phyloP scores from a whole-genome alignment of 2,888 invertebrate genomes.

The Therioaphis trifolii region DNA sequence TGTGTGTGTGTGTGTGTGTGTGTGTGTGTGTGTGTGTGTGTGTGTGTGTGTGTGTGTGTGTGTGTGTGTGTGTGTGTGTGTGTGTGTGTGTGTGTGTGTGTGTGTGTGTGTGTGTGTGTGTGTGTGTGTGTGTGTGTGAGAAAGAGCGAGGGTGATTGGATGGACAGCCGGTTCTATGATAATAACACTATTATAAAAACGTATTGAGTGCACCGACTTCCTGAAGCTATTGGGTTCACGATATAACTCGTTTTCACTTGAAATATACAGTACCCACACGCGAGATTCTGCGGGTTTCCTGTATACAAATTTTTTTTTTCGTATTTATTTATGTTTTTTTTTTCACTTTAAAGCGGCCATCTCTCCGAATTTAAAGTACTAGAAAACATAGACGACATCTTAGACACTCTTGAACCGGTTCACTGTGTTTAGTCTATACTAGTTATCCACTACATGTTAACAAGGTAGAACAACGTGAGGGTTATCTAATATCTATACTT shows the following conservation, averaged over 20 bases:
- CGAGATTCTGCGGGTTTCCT: slow-evolving; percentile 6
- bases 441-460: no score
- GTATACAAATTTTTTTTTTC: background rate
- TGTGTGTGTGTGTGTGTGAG: no score
- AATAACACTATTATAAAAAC: slow-evolving; percentile 35
- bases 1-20: no score
- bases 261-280: slow-evolving; percentile 1
- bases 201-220: slow-evolving; percentile 34
- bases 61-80: no score
- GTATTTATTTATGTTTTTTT: background rate
- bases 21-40: no score
- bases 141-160: slow-evolving; percentile 18
- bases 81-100: no score
- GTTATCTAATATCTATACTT: no score
- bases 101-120: no score
- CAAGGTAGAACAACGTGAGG: no score
- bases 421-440: background rate
- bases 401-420: slow-evolving; percentile 30
- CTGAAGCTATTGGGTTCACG: slow-evolving; percentile 45
- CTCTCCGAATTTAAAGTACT: background rate
- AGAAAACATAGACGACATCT: background rate
- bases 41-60: no score
- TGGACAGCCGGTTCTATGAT: slow-evolving; percentile 53
- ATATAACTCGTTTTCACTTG: slow-evolving; percentile 25
- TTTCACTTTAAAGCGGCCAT: background rate